phyloP scores from a whole-genome alignment of 1,140 invertebrate genomes.

The Bombus difficillimus region DNA sequence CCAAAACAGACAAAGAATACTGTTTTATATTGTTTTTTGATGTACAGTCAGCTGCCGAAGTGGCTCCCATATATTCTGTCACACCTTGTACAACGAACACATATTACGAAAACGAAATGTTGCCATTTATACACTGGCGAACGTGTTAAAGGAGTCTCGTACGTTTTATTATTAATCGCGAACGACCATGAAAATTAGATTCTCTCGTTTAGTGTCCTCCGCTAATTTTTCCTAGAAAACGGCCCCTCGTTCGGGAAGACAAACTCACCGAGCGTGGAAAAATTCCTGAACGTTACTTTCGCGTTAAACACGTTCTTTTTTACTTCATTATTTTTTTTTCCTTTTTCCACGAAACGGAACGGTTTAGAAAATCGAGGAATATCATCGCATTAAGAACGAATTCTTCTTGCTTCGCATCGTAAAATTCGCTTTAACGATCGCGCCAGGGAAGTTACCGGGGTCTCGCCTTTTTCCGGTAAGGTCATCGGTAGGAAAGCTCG shows the following conservation, averaged over 20 bases:
- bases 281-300: not conserved
- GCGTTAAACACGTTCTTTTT: not conserved
- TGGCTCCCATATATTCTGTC: too few relatives aligned
- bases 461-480: slow-evolving; percentile 65
- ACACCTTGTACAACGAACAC: not conserved
- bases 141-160: not conserved
- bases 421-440: slow-evolving; percentile 42
- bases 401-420: slow-evolving; percentile 23
- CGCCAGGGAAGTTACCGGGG: slow-evolving; percentile 46
- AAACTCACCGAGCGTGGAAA: not conserved
- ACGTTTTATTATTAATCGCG: not conserved
- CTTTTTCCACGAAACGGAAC: not conserved
- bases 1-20: too few relatives aligned
- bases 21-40: too few relatives aligned
- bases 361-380: not conserved
- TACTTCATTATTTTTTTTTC: not conserved
- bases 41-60: too few relatives aligned
- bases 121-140: not conserved
- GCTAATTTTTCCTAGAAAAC: not conserved
- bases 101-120: not conserved
- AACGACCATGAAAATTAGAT: not conserved
- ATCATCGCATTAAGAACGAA: slow-evolving; percentile 7
- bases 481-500: slow-evolving; percentile 62
- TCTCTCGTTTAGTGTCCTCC: not conserved
- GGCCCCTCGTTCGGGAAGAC: too few relatives aligned